Base-by-base conservation (phyloP, 1,140 invertebrate species). In the Eupristina koningsbergeri region DNA sequence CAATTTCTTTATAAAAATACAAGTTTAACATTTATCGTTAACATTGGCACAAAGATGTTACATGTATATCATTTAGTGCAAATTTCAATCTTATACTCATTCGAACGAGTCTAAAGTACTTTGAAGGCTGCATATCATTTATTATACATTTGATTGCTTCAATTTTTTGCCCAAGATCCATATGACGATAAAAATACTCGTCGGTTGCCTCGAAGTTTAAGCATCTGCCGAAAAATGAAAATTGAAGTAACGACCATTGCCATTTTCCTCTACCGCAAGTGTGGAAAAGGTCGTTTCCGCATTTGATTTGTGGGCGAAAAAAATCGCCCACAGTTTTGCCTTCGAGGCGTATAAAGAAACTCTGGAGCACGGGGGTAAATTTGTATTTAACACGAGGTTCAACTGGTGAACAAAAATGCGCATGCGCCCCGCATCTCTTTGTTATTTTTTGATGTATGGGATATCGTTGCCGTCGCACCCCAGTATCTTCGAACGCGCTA, bases 181-280 rank as follows among this genome's bases (percentile, higher is more conserved):
- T 22, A 7, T 0, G 6, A 7, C 39, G 69, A 73, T 73, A 73
- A 73, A 73, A 53, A 58, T 3, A 22, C 22, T 3, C 22, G 53
- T 45, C 41, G 13, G 2, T 75, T 75, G n/a, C n/a, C n/a, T 53
- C 22, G 50, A 3, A 53, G 45, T 47, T 53, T 22, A 11, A 69
- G 41, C 77, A 80, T 80, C 77, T 69, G 77, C 31, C 77, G 29
- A 41, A 80, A 69, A 80, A 69, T 45, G 41, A 80, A 78, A 78
- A 63, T 78, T 34, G 26, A 41, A 39, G 75, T 41, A 22, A 11
- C 58, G 36, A n/a, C 19, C 2, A 13, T 22, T 58, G 19, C 7
- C 9, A 3, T 5, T 45, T 58, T 26, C 19, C 9, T 58, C 53
- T 58, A 3, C 1, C 53, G 53, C 41, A 6, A 3, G 69, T 69